Evolutionary conservation across 23 tunicate species (phyloP).

Genomic region (Halocynthia roretzi): DNA sequence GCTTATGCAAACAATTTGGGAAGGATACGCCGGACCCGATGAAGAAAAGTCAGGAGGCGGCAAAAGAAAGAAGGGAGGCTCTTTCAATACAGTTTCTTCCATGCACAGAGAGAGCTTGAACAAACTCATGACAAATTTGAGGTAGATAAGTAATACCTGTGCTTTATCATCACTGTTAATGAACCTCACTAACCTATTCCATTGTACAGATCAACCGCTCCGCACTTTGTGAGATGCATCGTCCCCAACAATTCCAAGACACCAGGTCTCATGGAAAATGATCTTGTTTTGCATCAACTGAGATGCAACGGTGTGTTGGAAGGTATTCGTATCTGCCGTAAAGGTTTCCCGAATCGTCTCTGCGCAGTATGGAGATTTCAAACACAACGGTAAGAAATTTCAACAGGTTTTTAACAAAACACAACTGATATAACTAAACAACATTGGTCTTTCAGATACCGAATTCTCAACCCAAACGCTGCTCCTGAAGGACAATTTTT

Average conservation of each 20-base stretch:
- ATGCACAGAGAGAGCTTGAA: constrained; percentile 69
- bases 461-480: constrained; percentile 79
- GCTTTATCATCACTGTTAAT: background rate
- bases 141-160: constrained; percentile 12
- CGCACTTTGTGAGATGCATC: constrained; percentile 98
- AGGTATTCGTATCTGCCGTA: constrained; percentile 99
- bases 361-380: constrained; percentile 96
- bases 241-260: constrained; percentile 89
- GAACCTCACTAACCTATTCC: background rate
- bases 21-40: constrained; percentile 29
- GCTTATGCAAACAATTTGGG: constrained; percentile 62
- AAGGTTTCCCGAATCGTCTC: constrained; percentile 97
- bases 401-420: background rate
- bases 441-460: constrained; percentile 51
- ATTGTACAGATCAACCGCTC: constrained; percentile 69
- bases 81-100: constrained; percentile 91
- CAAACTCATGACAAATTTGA: constrained; percentile 88
- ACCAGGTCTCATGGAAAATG: constrained; percentile 82
- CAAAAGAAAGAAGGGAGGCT: constrained; percentile 94
- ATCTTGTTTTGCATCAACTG: constrained; percentile 92
- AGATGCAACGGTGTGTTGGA: constrained; percentile 99
- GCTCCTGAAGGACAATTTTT: constrained; percentile 91
- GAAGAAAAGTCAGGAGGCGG: constrained; percentile 67
- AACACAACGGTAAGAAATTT: constrained; percentile 74
- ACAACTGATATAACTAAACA: background rate